These are phyloP conservation scores for Caenorhabditis sp. DNA, from an alignment of 2,888 invertebrate species.

Conservation along the genomic window DNA sequence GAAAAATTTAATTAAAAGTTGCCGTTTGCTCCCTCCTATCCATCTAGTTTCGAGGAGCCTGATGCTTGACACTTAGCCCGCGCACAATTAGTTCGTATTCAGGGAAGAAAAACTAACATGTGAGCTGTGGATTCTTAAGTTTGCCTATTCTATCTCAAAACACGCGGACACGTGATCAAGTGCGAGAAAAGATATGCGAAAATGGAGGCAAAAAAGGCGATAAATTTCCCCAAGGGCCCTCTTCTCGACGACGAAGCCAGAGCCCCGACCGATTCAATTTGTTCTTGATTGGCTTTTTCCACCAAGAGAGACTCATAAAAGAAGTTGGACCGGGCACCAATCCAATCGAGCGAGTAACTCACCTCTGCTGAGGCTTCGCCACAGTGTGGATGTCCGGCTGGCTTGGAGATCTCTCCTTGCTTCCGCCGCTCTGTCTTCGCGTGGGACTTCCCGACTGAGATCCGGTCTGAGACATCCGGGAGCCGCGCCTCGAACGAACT, in stretches of 20 bases:
- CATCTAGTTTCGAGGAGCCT: not conserved
- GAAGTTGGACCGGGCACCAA: constrained; percentile 16
- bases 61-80: constrained; percentile 3
- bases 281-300: constrained; percentile 37
- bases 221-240: constrained; percentile 51
- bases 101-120: not conserved
- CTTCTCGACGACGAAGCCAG: constrained; percentile 11
- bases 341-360: constrained; percentile 24
- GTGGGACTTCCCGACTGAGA: constrained; percentile 68
- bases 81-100: constrained; percentile 11
- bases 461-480: constrained; percentile 67
- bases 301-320: constrained; percentile 34
- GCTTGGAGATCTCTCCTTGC: constrained; percentile 68
- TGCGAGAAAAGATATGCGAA: constrained; percentile 29
- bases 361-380: constrained; percentile 68
- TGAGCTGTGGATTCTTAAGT: not conserved
- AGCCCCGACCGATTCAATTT: constrained; percentile 39
- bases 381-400: constrained; percentile 71
- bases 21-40: constrained; percentile 6
- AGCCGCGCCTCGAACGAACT: constrained; percentile 69
- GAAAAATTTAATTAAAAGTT: constrained; percentile 52
- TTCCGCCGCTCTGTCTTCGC: constrained; percentile 60
- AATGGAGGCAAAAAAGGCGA: constrained; percentile 22
- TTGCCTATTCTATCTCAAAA: not conserved
- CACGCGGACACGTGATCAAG: constrained; percentile 29